Evolutionary conservation across 2,888 invertebrate genomes (phyloP), one percentile per base, ranked within the genome.

Genomic region (Eilema depressum): DNA sequence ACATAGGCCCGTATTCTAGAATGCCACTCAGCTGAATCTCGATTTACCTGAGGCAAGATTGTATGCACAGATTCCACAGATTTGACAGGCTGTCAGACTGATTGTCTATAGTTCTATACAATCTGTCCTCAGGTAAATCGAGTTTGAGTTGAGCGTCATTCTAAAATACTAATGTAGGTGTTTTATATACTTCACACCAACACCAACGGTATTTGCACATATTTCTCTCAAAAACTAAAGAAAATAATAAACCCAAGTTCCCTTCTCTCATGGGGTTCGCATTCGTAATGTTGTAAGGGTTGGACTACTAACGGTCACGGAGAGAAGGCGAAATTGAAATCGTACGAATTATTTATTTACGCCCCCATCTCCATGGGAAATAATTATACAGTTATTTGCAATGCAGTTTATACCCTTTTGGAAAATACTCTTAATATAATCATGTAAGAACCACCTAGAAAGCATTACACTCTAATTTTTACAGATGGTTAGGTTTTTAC

Each of bases 261-360:
- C n/a, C 53, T n/a, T 53, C n/a, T 53, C 53, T 53, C 53, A 53
- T n/a, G 53, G 53, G 53, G 53, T n/a, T 53, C 53, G n/a, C n/a
- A n/a, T n/a, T n/a, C n/a, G n/a, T n/a, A 53, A n/a, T n/a, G 53
- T 8, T 53, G 53, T 53, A 53, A 53, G 53, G 53, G 53, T 53
- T 53, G 53, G 10, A 47, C 1, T 20, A 53, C n/a, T 53, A 53
- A 53, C 53, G 20, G 53, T 53, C 53, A 53, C 53, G 8, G 53
- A 53, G 53, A 53, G 53, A 53, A 53, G 53, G n/a, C 10, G n/a
- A 53, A 53, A 53, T 53, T 53, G 53, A 53, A 53, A n/a, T 20
- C 10, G n/a, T 53, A 20, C 53, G 2, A 53, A 53, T 53, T 53
- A 53, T 53, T 53, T 53, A 53, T 53, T 53, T n/a, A 53, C 53